phyloP scores from a whole-genome alignment of 1,140 invertebrate species.

The Drosophila bocqueti region DNA sequence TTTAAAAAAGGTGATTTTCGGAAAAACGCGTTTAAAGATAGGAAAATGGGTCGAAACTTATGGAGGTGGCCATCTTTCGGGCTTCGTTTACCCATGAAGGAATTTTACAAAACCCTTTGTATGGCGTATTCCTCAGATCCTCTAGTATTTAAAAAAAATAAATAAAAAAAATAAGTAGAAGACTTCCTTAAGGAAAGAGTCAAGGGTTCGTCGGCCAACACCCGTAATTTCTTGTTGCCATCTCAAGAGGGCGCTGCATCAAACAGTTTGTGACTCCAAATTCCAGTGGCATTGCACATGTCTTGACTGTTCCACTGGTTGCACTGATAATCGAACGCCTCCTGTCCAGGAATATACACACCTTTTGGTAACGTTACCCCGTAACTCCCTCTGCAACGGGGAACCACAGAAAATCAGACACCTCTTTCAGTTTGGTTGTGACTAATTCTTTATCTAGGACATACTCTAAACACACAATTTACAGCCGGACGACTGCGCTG shows the following conservation, averaged over 20 bases:
- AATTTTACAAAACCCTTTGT: too few relatives aligned
- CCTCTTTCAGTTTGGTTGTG: constrained; percentile 7
- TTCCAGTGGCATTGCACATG: background rate
- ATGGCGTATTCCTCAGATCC: too few relatives aligned
- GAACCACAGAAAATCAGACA: background rate
- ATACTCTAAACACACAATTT: constrained; percentile 16
- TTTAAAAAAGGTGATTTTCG: too few relatives aligned
- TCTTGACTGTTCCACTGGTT: background rate
- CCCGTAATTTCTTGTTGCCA: background rate
- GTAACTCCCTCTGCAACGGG: background rate
- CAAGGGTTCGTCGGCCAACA: too few relatives aligned
- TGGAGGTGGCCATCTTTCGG: too few relatives aligned
- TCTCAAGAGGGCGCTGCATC: background rate
- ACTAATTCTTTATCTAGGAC: constrained; percentile 31
- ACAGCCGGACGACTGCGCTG: background rate
- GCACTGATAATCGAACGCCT: background rate
- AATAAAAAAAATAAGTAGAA: too few relatives aligned
- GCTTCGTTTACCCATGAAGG: too few relatives aligned
- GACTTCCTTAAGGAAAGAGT: too few relatives aligned
- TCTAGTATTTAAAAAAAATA: too few relatives aligned
- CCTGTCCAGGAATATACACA: background rate
- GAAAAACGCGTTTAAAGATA: too few relatives aligned
- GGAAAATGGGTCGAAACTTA: too few relatives aligned
- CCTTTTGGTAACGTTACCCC: background rate
- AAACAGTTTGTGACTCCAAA: background rate